These are phyloP conservation scores for Tichodroma muraria DNA, from an alignment of 2,113 vertebrate species.

Conservation along the genomic window DNA sequence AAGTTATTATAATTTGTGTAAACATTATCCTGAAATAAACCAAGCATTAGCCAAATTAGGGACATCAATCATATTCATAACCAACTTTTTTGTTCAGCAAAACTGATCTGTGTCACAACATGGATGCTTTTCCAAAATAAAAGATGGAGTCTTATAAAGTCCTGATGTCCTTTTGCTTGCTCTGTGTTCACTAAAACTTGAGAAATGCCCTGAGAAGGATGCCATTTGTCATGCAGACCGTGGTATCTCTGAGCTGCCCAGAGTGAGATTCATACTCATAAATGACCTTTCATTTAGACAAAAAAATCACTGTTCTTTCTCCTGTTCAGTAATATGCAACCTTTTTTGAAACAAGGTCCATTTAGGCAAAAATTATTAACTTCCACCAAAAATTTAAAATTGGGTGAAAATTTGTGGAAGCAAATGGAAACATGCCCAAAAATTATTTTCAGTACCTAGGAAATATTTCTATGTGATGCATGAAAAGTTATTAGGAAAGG, in stretches of 20 bases:
- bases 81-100: neutral
- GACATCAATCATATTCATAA: neutral
- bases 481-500: neutral
- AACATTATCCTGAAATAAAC: neutral
- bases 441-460: neutral
- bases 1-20: neutral
- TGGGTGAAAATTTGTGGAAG: neutral
- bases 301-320: neutral
- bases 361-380: neutral
- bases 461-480: neutral
- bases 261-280: neutral
- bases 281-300: neutral
- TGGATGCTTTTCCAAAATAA: neutral
- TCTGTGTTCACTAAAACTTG: neutral
- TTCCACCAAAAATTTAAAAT: neutral
- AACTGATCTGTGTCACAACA: neutral
- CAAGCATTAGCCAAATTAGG: neutral
- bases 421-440: neutral
- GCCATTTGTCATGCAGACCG: fast-evolving
- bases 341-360: neutral
- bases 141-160: neutral
- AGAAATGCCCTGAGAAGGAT: neutral
- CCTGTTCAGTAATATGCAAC: neutral
- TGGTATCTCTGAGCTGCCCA: neutral
- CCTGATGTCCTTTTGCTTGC: neutral